phyloP scores from a whole-genome alignment of 2,113 vertebrate genomes.

The Thamnaconus septentrionalis region DNA sequence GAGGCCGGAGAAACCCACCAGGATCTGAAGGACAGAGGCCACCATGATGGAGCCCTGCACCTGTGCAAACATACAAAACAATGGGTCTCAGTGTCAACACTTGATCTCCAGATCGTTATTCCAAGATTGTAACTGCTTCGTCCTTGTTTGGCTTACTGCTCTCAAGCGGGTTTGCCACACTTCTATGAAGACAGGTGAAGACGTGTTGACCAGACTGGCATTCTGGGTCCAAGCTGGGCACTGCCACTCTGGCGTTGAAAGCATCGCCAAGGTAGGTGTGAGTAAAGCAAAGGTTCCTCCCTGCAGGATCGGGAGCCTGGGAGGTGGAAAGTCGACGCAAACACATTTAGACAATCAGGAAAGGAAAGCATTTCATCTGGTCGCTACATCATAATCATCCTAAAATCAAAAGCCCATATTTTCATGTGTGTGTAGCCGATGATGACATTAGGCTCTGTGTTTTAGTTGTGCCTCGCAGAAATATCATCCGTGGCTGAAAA shows the following conservation, averaged over 20 bases:
- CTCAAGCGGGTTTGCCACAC: conserved; percentile 89
- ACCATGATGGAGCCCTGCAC: conserved; percentile 92
- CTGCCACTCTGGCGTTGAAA: conserved; percentile 84
- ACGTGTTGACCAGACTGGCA: conserved; percentile 81
- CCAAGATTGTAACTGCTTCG: too few relatives aligned
- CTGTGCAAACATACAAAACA: conserved; percentile 56
- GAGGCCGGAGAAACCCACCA: conserved; percentile 92
- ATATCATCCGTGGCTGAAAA: not conserved
- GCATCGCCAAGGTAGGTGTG: conserved; percentile 84
- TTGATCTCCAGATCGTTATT: not conserved
- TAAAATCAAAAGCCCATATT: not conserved
- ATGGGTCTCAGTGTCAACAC: not conserved
- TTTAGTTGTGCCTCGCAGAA: too few relatives aligned
- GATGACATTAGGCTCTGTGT: too few relatives aligned
- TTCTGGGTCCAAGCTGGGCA: conserved; percentile 92
- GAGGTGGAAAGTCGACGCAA: not conserved
- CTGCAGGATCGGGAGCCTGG: conserved; percentile 92
- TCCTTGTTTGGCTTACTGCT: conserved; percentile 75
- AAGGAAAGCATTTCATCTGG: not conserved
- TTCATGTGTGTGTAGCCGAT: not conserved
- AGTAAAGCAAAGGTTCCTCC: conserved; percentile 88
- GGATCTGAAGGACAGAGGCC: conserved; percentile 88
- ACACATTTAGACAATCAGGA: not conserved
- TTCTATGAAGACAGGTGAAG: conserved; percentile 83
- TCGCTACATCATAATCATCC: too few relatives aligned